These are phyloP conservation scores for Halcyon chelicuti DNA, from an alignment of 2,797 vertebrate species.

Conservation along the genomic window DNA sequence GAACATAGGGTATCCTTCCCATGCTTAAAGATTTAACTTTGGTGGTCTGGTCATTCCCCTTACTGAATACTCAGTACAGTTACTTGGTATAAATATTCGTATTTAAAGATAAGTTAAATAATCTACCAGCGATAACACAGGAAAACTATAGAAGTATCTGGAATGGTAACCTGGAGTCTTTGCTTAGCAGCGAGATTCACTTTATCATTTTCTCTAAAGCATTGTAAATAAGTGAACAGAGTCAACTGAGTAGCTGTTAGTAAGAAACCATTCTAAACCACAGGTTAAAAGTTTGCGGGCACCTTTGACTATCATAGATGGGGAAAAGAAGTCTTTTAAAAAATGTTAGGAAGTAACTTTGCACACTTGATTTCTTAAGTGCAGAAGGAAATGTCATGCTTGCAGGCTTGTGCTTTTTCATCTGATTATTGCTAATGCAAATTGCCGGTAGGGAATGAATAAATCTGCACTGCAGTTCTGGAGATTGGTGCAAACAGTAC, in stretches of 20 bases:
- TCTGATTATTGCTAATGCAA: conserved; percentile 42
- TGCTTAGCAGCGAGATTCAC: not conserved
- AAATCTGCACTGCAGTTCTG: conserved; percentile 22
- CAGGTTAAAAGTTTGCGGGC: not conserved
- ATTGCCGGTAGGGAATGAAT: conserved; percentile 5
- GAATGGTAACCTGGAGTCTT: not conserved
- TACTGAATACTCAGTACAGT: not conserved
- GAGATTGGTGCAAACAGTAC: not conserved
- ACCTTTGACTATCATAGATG: not conserved
- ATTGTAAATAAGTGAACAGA: not conserved
- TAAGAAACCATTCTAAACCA: not conserved
- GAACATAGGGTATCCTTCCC: not conserved
- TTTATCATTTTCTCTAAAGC: not conserved
- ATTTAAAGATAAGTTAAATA: not conserved
- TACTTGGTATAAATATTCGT: not conserved
- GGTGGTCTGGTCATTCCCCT: not conserved
- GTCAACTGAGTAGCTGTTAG: not conserved
- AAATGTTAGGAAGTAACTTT: not conserved
- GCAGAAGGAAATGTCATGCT: not conserved
- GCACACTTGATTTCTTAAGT: not conserved
- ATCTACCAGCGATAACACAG: not conserved
- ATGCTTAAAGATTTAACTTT: not conserved
- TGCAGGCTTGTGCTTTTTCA: conserved; percentile 23
- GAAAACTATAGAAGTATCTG: not conserved
- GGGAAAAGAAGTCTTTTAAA: not conserved